phyloP scores from a whole-genome alignment of 2,888 invertebrate genomes.

The Alitta virens region DNA sequence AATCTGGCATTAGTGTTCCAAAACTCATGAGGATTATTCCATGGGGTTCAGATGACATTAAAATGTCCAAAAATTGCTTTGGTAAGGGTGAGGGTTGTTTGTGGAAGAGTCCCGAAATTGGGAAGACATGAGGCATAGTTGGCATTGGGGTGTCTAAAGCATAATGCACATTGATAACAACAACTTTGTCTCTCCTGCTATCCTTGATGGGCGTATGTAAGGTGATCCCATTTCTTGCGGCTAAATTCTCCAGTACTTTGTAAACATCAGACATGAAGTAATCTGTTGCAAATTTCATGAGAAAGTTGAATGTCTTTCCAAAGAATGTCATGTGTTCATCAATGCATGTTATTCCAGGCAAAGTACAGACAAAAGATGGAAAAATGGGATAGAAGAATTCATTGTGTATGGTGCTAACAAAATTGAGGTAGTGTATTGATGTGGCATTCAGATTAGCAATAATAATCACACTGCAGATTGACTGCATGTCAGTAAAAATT shows the following conservation, averaged over 20 bases:
- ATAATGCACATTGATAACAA: conserved; percentile 1
- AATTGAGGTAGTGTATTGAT: not conserved
- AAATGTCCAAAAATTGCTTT: not conserved
- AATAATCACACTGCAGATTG: not conserved
- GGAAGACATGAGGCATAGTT: conserved; percentile 1
- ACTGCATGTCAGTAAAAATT: not conserved
- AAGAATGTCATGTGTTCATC: not conserved
- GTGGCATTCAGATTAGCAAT: not conserved
- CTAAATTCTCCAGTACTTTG: not conserved
- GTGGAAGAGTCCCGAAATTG: conserved; percentile 4
- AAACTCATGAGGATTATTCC: conserved; percentile 9
- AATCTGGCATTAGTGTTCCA: conserved; percentile 1
- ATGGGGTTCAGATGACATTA: not conserved
- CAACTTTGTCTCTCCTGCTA: not conserved
- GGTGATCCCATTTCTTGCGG: not conserved
- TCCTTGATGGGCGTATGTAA: not conserved
- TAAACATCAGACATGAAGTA: not conserved
- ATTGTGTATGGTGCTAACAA: not conserved
- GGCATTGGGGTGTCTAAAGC: conserved; percentile 1
- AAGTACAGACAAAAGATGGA: conserved; percentile 3
- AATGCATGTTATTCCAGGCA: not conserved
- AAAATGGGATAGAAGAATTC: not conserved
- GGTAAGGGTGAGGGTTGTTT: not conserved
- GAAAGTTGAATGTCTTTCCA: not conserved
- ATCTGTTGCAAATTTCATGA: not conserved